Evolutionary conservation across 1,140 invertebrate species (phyloP), one percentile per base, ranked within the genome.

Genomic region (Leptopilina clavipes): DNA sequence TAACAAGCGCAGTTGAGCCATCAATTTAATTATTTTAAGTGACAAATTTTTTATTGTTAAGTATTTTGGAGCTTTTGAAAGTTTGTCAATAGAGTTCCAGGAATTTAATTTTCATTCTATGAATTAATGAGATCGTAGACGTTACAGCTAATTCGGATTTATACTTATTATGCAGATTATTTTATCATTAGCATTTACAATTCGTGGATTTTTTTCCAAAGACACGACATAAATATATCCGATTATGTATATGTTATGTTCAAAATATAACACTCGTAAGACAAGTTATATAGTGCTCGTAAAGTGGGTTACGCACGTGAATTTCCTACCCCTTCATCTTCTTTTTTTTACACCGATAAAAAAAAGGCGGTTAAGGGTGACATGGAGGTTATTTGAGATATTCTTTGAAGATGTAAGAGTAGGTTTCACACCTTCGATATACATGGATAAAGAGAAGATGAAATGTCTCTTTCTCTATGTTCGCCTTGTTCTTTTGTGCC

Each of bases 401-500:
- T 10, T 65, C 59, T 65, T 65, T 65, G 59, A 65, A n/a, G 52
- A 12, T 25, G 43, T 3, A 14, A 74, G 75, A 79, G 45, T 45
- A 74, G 77, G 77, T 79, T 40, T 40, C 77, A 78, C 72, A 52
- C 73, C 72, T 70, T 14, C 59, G 59, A 37, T 8, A 31, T 70
- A 52, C 8, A 45, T 45, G 48, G 25, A 1, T 31, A 1, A 5
- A 52, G 9, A 71, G 6, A 78, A 75, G 74, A 76, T 72, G 48
- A 77, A 75, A 72, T 52, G 70, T 44, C 48, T 71, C 56, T 22
- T 70, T 48, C 1, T 37, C 22, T 19, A 22, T 59, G 40, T 43
- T 40, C 19, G 45, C 40, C 79, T 80, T 81, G 83, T 85, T 86
- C 81, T 79, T 79, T 79, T 79, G 75, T 76, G 65, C 72, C 14